Conservation (phyloP, 2,113 vertebrate species). For the Eleginops maclovinus region DNA sequence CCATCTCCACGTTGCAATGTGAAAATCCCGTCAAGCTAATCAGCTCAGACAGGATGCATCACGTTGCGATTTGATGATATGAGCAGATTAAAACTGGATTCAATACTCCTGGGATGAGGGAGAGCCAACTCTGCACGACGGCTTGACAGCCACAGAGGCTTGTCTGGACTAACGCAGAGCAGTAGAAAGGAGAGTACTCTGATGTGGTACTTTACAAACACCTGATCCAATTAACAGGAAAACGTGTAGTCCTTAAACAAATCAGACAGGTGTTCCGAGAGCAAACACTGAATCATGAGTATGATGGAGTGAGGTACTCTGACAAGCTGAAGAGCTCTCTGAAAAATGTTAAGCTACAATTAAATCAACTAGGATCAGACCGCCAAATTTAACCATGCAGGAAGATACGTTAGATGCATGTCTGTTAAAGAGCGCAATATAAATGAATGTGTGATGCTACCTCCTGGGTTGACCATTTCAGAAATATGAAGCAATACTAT, state of each 20-base stretch:
- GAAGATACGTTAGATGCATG: not conserved
- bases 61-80: constrained; percentile 53
- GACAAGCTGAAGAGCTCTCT: not conserved
- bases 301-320: constrained; percentile 1
- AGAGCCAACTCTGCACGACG: constrained; percentile 20
- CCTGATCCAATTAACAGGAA: constrained; percentile 29
- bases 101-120: constrained; percentile 47
- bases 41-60: constrained; percentile 58
- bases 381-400: not conserved
- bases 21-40: constrained; percentile 56
- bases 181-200: not conserved
- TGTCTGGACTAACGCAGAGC: not conserved
- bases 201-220: constrained; percentile 4
- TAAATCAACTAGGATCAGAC: not conserved
- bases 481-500: too few relatives aligned
- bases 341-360: not conserved
- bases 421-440: not conserved
- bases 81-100: constrained; percentile 68
- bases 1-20: not conserved
- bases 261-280: not conserved
- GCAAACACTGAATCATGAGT: not conserved
- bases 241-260: constrained; percentile 34
- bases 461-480: too few relatives aligned
- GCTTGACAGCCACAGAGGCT: constrained; percentile 13
- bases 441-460: not conserved